These are phyloP conservation scores for Polydrusus cervinus DNA, from an alignment of 2,888 invertebrate species.

Conservation along the genomic window DNA sequence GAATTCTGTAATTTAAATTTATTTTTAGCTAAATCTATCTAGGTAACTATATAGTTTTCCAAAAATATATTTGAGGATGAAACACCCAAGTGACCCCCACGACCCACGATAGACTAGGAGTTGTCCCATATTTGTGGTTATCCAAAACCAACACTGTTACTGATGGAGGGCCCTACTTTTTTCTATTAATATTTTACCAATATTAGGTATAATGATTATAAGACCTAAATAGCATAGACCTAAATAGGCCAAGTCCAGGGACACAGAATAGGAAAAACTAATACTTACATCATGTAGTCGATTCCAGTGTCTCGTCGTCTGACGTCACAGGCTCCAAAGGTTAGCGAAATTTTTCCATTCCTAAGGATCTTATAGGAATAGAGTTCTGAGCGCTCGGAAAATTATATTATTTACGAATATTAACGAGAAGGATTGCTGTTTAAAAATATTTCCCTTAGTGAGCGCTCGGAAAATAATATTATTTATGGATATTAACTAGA, in stretches of 20 bases:
- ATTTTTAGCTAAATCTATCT: too few relatives aligned
- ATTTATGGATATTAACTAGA: neutral
- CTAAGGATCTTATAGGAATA: neutral
- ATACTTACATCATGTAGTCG: neutral
- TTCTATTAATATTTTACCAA: too few relatives aligned
- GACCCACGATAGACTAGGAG: too few relatives aligned
- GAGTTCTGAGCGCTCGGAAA: neutral
- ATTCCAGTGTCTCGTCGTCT: neutral
- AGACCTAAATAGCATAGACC: neutral
- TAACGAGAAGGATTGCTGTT: neutral
- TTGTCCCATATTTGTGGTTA: too few relatives aligned
- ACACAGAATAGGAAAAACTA: neutral
- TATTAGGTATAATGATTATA: too few relatives aligned
- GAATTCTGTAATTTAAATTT: too few relatives aligned
- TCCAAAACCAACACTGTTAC: too few relatives aligned
- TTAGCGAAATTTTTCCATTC: neutral
- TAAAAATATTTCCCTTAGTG: neutral
- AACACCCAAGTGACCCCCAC: too few relatives aligned
- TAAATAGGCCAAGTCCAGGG: neutral
- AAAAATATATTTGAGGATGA: too few relatives aligned
- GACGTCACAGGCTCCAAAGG: neutral
- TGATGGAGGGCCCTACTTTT: too few relatives aligned
- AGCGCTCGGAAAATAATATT: neutral
- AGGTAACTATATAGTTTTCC: too few relatives aligned
- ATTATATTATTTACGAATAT: neutral